Evolutionary conservation across 1,140 invertebrate genomes (phyloP).

Genomic region (Radopholus similis): DNA sequence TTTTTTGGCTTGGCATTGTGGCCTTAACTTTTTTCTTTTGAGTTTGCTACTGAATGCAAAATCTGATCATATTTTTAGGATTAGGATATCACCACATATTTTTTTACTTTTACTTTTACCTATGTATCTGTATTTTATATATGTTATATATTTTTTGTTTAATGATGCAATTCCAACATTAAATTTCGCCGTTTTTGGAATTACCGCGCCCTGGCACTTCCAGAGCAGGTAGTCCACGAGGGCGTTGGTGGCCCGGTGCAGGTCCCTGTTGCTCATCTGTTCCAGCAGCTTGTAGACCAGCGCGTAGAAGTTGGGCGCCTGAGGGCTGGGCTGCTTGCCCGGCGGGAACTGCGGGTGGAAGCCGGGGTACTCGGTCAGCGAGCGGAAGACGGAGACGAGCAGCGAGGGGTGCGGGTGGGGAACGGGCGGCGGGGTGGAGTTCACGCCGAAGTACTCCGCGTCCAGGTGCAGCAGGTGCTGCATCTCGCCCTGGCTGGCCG

Average conservation of each 20-base stretch:
- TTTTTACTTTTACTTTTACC: no score
- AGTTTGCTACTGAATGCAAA: no score
- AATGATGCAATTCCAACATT: no score
- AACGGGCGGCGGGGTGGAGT: background rate
- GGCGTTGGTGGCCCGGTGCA: slow-evolving; percentile 23
- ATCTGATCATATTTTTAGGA: no score
- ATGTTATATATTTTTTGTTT: no score
- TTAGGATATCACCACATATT: no score
- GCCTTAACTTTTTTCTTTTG: no score
- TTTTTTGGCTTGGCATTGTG: no score
- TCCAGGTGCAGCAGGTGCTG: slow-evolving; percentile 9
- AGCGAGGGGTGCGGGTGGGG: slow-evolving; percentile 3
- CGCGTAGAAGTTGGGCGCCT: slow-evolving; percentile 10
- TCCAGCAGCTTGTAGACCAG: slow-evolving; percentile 23
- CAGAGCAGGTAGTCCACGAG: slow-evolving; percentile 36
- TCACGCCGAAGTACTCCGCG: slow-evolving; percentile 4
- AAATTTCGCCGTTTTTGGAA: no score
- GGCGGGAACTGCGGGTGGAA: background rate
- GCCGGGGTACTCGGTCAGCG: slow-evolving; percentile 14
- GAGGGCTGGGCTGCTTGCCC: background rate
- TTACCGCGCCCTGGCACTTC: slow-evolving; percentile 17
- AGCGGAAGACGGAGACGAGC: slow-evolving; percentile 25
- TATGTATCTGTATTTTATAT: no score
- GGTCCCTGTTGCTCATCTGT: slow-evolving; percentile 12
- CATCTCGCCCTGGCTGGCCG: background rate